Conservation (phyloP, 2,888 invertebrate genomes). For the Phytoseiulus persimilis region DNA sequence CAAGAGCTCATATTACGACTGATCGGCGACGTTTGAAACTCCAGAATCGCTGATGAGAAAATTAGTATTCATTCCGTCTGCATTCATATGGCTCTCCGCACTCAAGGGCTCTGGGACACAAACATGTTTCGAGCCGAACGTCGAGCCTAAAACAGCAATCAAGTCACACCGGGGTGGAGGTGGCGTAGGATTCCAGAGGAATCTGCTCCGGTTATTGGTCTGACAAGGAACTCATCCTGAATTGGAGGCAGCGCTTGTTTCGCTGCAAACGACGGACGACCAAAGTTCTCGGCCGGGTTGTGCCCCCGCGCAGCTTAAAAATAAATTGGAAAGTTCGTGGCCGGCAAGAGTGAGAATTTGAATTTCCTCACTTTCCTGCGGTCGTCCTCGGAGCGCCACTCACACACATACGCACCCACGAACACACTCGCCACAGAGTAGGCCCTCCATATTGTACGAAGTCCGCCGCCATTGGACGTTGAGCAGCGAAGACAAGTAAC, state of each 20-base stretch:
- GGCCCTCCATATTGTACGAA: background rate
- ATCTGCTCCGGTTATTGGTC: background rate
- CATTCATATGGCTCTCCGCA: no score
- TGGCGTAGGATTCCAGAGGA: background rate
- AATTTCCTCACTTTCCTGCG: background rate
- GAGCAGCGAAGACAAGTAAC: background rate
- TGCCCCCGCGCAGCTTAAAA: background rate
- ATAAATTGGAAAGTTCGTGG: background rate
- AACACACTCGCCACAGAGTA: background rate
- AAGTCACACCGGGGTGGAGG: background rate
- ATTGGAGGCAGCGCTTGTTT: background rate
- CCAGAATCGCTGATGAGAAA: no score
- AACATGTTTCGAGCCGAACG: background rate
- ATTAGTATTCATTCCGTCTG: no score
- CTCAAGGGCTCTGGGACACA: no score
- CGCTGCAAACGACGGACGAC: background rate
- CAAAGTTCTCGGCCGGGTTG: background rate
- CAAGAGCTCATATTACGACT: no score
- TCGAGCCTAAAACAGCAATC: background rate
- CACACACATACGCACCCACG: background rate
- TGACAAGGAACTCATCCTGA: background rate
- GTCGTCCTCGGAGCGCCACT: background rate
- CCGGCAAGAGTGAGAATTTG: background rate
- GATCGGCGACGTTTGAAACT: no score
- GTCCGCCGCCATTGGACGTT: background rate